Conservation (phyloP, 2,888 invertebrate genomes). For the Oligia latruncula region DNA sequence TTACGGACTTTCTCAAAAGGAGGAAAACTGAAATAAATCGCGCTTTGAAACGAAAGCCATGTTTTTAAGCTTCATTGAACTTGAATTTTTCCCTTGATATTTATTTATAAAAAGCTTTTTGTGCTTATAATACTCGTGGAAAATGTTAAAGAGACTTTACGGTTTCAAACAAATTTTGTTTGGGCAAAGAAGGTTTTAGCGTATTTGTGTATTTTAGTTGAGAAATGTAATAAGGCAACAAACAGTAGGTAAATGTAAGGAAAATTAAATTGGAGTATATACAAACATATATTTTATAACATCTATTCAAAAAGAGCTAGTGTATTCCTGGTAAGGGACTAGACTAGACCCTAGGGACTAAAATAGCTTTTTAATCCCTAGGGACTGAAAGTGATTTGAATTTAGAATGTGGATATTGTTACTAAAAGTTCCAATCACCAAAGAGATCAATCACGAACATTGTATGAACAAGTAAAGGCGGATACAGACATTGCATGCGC, state of each 20-base stretch:
- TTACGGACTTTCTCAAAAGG: conserved; percentile 19
- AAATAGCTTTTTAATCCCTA: too few species aligned
- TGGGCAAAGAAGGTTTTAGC: neutral
- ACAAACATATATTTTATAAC: too few species aligned
- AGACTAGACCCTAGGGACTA: too few species aligned
- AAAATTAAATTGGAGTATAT: neutral
- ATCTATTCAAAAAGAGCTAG: too few species aligned
- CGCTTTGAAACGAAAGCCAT: conserved; percentile 52
- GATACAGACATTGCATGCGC: too few species aligned
- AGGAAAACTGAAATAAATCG: conserved; percentile 48
- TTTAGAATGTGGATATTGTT: too few species aligned
- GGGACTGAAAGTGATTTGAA: too few species aligned
- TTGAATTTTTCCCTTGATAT: conserved; percentile 51
- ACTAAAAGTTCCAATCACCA: too few species aligned
- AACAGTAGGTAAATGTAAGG: neutral
- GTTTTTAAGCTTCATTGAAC: conserved; percentile 50
- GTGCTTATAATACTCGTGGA: conserved; percentile 23
- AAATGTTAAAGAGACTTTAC: conserved; percentile 22
- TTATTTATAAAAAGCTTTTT: conserved; percentile 53
- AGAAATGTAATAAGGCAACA: neutral
- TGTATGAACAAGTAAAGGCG: too few species aligned
- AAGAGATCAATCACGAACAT: too few species aligned
- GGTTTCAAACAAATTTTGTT: conserved; percentile 16
- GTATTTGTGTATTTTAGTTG: neutral
- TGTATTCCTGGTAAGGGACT: too few species aligned